Base-by-base conservation (phyloP, 2,113 vertebrate species). In the Paracyprichromis sp. region DNA sequence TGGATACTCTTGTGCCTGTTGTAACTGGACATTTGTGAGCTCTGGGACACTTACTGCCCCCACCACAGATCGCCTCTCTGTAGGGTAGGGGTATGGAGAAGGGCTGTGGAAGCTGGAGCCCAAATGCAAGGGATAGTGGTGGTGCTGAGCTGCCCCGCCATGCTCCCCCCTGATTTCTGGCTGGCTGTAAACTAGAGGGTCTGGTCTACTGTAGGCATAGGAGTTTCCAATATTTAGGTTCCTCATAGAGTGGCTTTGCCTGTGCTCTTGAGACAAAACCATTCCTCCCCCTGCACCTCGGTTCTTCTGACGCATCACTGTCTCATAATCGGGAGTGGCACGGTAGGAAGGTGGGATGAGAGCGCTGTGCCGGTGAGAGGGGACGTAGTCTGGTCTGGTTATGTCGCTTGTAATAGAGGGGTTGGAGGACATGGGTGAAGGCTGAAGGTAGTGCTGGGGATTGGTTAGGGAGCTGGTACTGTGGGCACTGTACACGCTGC, bases 401-500 rank as follows among this genome's bases (percentile, higher is more conserved):
- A 98, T 93, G 2, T 99, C 99, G 1, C 98, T 99, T 0, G 98
- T 98, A 84, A 99, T 99, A 87, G 98, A 99, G 3, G 98, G 98
- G 94, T 99, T 99, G 71, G 99, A 99, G 83, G 99, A 99, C 98
- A 98, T 96, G 2, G 99, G 99, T 0, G 99, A 99, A 0, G 99
- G 97, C 95, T 99, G 99, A 91, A 97, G 86, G 92, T 97, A 98
- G 93, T 99, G 97, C 85, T 99, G 98, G 0, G 97, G 97, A 50
- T 98, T 99, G 89, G 98, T 99, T 40, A 99, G 94, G 31, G 99
- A 99, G 96, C 96, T 99, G 31, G 98, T 99, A 94, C 99, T 99
- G 92, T 99, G 99, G 1, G 99, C 98, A 1, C 99, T 99, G 92
- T 99, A 99, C 79, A 99, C 98, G 0, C 99, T 99, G 88, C 98